Evolutionary conservation across 1,140 invertebrate species (phyloP), one percentile per base, ranked within the genome.

Genomic region (Aphelinus atriplicis): DNA sequence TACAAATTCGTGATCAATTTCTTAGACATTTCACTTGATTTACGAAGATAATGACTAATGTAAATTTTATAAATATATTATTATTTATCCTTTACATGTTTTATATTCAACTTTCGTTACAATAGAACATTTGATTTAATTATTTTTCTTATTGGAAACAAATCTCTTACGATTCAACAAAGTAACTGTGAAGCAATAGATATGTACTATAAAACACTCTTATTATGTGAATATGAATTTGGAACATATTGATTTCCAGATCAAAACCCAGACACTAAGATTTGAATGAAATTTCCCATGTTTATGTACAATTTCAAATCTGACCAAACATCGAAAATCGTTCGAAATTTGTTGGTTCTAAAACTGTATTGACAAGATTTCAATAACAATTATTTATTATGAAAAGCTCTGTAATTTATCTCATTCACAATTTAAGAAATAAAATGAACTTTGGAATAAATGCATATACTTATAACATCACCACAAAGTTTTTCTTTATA

Each of bases 401-500:
- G 26, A 26, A 26, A 26, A 26, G 26, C 26, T 26, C 26, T 26
- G 26, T 26, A 26, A 26, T 26, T 26, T 26, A 26, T 26, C 26
- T 26, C 26, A 26, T 26, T 26, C 26, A 26, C 26, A 26, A 26
- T 26, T 26, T 26, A 26, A 26, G 26, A 26, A 26, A 26, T 26
- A 26, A 26, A 67, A 57, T 9, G 46, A 46, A 60, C 9, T 61
- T 51, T 61, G 43, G 51, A 45, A 70, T 51, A 71, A 71, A 64
- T 71, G 43, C 50, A 71, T 71, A 43, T 47, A 26, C 7, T 58
- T 66, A 7, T 46, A 65, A 58, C n/a, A 53, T 48, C 10, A 3
- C 7, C 7, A 53, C 0, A 42, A 70, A 50, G 48, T 64, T 7
- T 1, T 43, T 51, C 46, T 58, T 87, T 80, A 88, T 62, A 88